A percentile compares a stretch with the other conserved stretches of the same genome.
These are phyloP conservation scores for Acanthoscelides obtectus DNA, from an alignment of 2,888 invertebrate species.

Conservation along the genomic window DNA sequence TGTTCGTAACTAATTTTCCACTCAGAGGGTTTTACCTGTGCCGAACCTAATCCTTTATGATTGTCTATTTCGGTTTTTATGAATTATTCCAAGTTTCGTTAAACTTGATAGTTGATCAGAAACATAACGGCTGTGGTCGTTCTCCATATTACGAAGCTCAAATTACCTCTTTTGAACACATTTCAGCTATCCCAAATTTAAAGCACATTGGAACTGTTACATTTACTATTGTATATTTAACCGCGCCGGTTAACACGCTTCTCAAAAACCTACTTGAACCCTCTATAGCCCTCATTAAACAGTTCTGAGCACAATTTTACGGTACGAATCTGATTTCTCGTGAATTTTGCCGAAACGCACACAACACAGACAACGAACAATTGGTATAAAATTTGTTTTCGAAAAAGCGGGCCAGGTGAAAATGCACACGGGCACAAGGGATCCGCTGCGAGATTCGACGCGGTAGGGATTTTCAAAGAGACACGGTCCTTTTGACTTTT, in stretches of 20 bases:
- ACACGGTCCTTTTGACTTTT: constrained; percentile 10
- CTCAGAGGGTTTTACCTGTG: too few relatives aligned
- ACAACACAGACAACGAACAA: constrained; percentile 18
- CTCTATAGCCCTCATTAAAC: not conserved
- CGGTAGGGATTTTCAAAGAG: constrained; percentile 16
- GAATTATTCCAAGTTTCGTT: too few relatives aligned
- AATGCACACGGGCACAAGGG: constrained; percentile 1
- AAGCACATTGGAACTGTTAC: not conserved
- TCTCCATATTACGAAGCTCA: too few relatives aligned
- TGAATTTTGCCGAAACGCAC: constrained; percentile 15
- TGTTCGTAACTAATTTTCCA: too few relatives aligned
- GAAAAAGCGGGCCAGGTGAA: constrained; percentile 12
- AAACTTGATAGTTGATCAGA: too few relatives aligned
- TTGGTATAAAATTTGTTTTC: constrained; percentile 16
- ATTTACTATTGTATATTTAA: not conserved
- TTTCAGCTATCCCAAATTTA: not conserved
- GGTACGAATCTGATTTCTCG: constrained; percentile 24
- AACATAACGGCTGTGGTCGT: too few relatives aligned
- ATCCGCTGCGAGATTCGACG: constrained; percentile 19
- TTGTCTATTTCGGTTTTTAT: too few relatives aligned
- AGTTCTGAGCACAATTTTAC: constrained; percentile 14
- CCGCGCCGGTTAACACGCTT: not conserved
- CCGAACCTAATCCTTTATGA: too few relatives aligned
- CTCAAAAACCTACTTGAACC: not conserved
- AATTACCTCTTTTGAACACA: too few relatives aligned